Conservation (phyloP, 2,888 invertebrate genomes). For the Lamproptera curius region DNA sequence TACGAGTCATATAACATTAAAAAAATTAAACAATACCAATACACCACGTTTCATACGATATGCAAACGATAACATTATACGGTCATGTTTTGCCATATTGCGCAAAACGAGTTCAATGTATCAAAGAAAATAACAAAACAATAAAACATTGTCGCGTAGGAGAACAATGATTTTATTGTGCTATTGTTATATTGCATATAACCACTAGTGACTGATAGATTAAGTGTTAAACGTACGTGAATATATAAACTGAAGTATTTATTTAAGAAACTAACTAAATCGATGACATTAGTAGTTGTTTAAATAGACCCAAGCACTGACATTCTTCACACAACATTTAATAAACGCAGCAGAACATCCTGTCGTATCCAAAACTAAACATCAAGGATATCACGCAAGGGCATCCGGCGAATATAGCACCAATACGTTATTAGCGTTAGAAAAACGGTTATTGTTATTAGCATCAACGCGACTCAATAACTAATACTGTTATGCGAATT, state of each 20-base stretch:
- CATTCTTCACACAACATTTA: too few species aligned
- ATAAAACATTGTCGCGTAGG: slow-evolving; percentile 2
- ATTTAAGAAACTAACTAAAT: too few species aligned
- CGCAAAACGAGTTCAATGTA: slow-evolving; percentile 3
- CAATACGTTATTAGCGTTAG: neutral
- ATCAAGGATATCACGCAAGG: neutral
- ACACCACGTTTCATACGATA: neutral
- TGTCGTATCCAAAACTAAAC: neutral
- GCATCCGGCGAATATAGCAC: neutral
- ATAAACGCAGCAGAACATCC: too few species aligned
- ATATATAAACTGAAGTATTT: too few species aligned
- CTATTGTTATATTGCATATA: neutral
- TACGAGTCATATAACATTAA: too few species aligned
- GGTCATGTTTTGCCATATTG: neutral
- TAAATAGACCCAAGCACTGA: neutral
- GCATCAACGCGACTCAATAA: neutral
- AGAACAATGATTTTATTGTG: slow-evolving; percentile 11
- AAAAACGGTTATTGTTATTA: neutral
- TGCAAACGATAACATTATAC: neutral
- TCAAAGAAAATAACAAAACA: slow-evolving; percentile 11
- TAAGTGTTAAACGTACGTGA: neutral
- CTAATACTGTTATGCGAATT: too few species aligned
- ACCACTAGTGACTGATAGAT: slow-evolving; percentile 10
- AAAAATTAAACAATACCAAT: too few species aligned
- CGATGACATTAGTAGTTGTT: too few species aligned